Base-by-base conservation (phyloP, 92 coral and sea anemone genomes). In the Phymanthus crucifer region DNA sequence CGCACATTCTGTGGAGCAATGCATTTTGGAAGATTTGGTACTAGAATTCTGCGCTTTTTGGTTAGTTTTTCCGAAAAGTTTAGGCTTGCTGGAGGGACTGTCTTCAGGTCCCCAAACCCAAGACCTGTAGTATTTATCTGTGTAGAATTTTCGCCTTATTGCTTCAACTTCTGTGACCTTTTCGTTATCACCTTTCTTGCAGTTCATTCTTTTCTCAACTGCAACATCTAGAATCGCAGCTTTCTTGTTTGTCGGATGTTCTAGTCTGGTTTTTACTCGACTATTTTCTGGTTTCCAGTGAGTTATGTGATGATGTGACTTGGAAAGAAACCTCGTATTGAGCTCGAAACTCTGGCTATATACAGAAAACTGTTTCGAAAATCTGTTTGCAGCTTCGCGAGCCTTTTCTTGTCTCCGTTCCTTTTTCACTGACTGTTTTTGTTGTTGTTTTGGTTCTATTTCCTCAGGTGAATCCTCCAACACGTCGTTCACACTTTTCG, bases 201-300 rank as follows among this genome's bases (percentile, higher is more conserved):
- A n/a, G 26, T 27, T 37, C 32, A 47, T 50, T 82, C 24, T 48
- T 40, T 70, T 58, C 29, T 82, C 76, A 33, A 82, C 21, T 31
- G 27, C 16, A 26, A 68, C 69, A 70, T 33, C 21, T 35, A 56
- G 65, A 65, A 32, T 40, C 50, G 85, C 32, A 37, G 58, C 45
- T 38, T 45, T 69, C 17, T 38, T 68, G 56, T 36, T 77, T 61
- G 47, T 64, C 12, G 33, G 38, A 23, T 24, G 64, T 35, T 64
- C 45, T 24, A n/a, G n/a, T n/a, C n/a, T 38, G 7, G 52, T 19
- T 65, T 40, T 52, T 19, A 88, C 79, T 24, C 84, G 35, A 70
- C 91, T 87, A 19, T 21, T 83, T 36, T 73, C 78, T 67, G 86
- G 91, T 72, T 58, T 87, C 91, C 91, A 87, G 65, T 83, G 84